Evolutionary conservation across 2,113 vertebrate species (phyloP), one percentile per base, ranked within the genome.

Genomic region (Saguinus midas): DNA sequence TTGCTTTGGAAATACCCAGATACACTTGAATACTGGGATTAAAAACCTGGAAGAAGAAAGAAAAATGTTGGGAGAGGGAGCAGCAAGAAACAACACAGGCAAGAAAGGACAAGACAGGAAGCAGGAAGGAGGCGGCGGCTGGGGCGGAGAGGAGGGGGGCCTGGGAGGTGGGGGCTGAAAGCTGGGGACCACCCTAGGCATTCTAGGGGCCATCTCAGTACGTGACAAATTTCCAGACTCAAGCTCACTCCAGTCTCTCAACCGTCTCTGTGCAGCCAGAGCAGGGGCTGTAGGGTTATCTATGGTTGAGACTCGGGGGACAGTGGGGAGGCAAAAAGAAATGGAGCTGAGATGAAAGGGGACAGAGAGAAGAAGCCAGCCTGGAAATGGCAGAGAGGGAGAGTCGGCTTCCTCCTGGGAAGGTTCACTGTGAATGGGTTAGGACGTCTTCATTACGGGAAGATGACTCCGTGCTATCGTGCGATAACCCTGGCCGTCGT

Each of bases 401-500:
- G 17, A 6, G 7, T 20, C 37, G 2, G 18, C n/a, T 37, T 25
- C 25, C 70, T 37, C 37, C 4, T 0, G 20, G 9, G 52, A 17
- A 12, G 52, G 78, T 35, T 66, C 64, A 0, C 79, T 1, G 29
- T 8, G 20, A 32, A 1, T 4, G 61, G 14, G 55, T 25, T 12
- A 12, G 12, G 5, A 72, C 3, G 4, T 76, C 78, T 85, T 3
- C 27, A 48, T 66, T 6, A 4, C 3, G 45, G 64, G 64, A 81
- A 11, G 13, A 10, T 1, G 81, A 27, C 18, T 8, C 13, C 6
- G 0, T 21, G 6, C 32, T 66, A 66, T 8, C 13, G 0, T 0
- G 3, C 8, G 12, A 16, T 2, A 5, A 43, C 13, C 25, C 6
- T 48, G 76, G 37, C 3, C 0, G 35, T 27, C 27, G 1, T 32